Evolutionary conservation across 2,113 vertebrate species (phyloP).

Genomic region (Aphyosemion australe): DNA sequence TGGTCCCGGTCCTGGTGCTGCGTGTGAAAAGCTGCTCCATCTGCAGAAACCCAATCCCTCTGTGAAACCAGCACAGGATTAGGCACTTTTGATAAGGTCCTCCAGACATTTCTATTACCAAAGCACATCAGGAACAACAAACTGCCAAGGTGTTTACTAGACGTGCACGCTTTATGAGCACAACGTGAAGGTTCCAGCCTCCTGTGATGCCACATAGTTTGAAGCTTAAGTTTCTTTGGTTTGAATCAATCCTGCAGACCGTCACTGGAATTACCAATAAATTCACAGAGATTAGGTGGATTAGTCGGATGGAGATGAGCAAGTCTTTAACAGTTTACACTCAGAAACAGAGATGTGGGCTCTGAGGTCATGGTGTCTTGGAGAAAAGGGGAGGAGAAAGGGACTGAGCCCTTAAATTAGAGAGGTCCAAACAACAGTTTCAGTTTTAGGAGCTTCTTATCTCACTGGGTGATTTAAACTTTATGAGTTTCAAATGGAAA

Average conservation of each 20-base stretch:
- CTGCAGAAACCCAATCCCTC: slow-evolving; percentile 80
- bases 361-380: slow-evolving; percentile 55
- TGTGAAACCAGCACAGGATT: slow-evolving; percentile 81
- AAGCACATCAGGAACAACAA: slow-evolving; percentile 55
- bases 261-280: not conserved
- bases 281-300: slow-evolving; percentile 3
- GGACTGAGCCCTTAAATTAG: slow-evolving; percentile 70
- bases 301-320: slow-evolving; percentile 35
- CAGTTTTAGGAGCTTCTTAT: slow-evolving; percentile 17
- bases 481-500: slow-evolving; percentile 11
- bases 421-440: slow-evolving; percentile 41
- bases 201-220: not conserved
- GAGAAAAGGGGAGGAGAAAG: slow-evolving; percentile 66
- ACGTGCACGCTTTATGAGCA: not conserved
- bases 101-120: slow-evolving; percentile 75
- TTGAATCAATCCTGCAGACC: not conserved
- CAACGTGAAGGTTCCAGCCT: not conserved
- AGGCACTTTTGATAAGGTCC: slow-evolving; percentile 78
- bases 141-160: slow-evolving; percentile 27
- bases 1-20: slow-evolving; percentile 71
- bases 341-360: slow-evolving; percentile 36
- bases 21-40: slow-evolving; percentile 74
- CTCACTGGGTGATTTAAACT: not conserved
- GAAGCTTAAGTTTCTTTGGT: not conserved
- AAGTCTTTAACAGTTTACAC: slow-evolving; percentile 28